These are phyloP conservation scores for Urophycis tenuis DNA, from an alignment of 2,797 vertebrate genomes.

Conservation along the genomic window DNA sequence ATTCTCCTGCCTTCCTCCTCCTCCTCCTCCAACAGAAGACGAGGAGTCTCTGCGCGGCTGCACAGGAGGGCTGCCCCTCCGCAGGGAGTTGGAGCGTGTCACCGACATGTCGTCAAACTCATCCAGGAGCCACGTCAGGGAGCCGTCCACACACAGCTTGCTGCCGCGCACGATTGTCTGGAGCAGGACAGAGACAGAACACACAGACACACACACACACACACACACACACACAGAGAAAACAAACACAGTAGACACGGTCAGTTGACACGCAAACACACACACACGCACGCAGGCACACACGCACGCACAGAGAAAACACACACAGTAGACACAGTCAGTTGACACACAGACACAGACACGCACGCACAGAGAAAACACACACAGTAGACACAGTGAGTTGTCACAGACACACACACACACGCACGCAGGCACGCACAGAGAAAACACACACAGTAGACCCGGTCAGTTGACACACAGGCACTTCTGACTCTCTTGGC, in stretches of 20 bases:
- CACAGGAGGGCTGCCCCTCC: conserved; percentile 81
- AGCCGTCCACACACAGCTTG: conserved; percentile 80
- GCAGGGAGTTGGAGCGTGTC: conserved; percentile 89
- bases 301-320: no score
- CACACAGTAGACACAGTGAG: background rate
- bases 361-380: no score
- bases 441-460: no score
- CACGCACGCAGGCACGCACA: background rate
- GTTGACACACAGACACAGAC: background rate
- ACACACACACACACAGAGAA: background rate
- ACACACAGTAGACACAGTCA: no score
- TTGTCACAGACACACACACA: background rate
- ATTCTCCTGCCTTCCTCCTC: conserved; percentile 61
- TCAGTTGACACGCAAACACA: no score
- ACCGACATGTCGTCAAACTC: conserved; percentile 94
- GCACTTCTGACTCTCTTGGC: background rate
- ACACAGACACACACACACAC: background rate
- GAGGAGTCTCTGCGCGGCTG: conserved; percentile 61
- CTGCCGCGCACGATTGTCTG: conserved; percentile 89
- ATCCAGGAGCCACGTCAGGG: conserved; percentile 86
- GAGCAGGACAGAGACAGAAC: background rate
- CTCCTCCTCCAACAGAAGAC: conserved; percentile 48
- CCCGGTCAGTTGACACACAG: no score
- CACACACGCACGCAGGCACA: no score
- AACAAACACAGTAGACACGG: no score